Percentiles rank a stretch among this genome's conserved stretches.
phyloP scores from a whole-genome alignment of 2,888 invertebrate species.

The Rhamphomyia laevipes region DNA sequence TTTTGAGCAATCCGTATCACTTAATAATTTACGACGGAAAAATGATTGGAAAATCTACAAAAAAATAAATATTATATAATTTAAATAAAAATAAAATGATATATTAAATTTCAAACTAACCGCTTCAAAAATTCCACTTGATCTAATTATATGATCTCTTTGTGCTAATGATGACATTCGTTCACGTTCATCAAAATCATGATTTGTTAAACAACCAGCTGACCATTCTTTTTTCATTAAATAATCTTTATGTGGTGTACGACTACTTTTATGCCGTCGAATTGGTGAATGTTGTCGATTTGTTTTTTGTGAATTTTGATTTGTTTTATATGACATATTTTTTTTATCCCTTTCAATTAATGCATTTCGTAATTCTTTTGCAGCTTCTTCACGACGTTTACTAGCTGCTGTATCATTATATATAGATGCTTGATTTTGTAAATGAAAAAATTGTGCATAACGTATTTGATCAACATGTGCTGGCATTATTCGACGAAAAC shows the following conservation, averaged over 20 bases:
- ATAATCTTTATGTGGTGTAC: not conserved
- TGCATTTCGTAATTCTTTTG: constrained; percentile 56
- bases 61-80: not conserved
- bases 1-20: constrained; percentile 28
- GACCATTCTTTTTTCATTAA: not conserved
- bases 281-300: constrained; percentile 12
- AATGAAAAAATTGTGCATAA: constrained; percentile 55
- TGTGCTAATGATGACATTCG: constrained; percentile 52
- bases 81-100: not conserved
- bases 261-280: not conserved
- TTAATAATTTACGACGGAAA: constrained; percentile 25
- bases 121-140: constrained; percentile 56
- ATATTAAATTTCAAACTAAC: constrained; percentile 25
- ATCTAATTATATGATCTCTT: constrained; percentile 55
- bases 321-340: not conserved
- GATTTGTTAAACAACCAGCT: not conserved
- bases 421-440: constrained; percentile 52
- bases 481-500: constrained; percentile 58
- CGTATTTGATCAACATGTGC: constrained; percentile 40
- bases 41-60: constrained; percentile 27
- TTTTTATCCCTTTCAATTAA: constrained; percentile 11
- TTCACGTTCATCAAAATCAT: constrained; percentile 53
- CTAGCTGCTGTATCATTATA: constrained; percentile 68
- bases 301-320: constrained; percentile 10
- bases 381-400: constrained; percentile 63